Evolutionary conservation across 2,888 invertebrate species (phyloP).

Genomic region (Lissocephala sabroskyi): DNA sequence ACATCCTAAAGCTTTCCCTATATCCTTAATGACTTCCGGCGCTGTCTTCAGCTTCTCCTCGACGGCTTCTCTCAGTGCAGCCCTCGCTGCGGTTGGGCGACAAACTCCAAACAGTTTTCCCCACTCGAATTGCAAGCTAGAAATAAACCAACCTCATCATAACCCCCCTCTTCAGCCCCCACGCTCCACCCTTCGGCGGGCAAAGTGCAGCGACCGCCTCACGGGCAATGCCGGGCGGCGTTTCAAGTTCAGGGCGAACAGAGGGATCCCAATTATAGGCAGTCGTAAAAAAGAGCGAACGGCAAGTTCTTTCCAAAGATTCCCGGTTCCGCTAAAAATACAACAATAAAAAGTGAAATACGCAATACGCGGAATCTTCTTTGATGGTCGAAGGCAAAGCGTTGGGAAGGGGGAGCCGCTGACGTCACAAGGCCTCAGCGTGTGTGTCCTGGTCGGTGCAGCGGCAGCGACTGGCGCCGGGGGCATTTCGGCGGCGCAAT

Average conservation of each 20-base stretch:
- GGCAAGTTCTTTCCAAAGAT: slow-evolving; percentile 31
- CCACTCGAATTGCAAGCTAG: background rate
- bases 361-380: background rate
- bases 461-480: slow-evolving; percentile 7
- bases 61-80: background rate
- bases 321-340: slow-evolving; percentile 3
- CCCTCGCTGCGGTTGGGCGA: background rate
- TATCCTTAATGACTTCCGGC: too few species aligned
- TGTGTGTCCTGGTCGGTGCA: slow-evolving; percentile 30
- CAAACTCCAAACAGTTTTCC: slow-evolving; percentile 37
- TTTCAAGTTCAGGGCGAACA: slow-evolving; percentile 49
- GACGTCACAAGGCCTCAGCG: background rate
- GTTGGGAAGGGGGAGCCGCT: background rate
- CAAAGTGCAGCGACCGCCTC: background rate
- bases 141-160: slow-evolving; percentile 34
- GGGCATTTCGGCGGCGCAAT: slow-evolving; percentile 32
- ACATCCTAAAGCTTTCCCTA: too few species aligned
- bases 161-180: slow-evolving; percentile 36
- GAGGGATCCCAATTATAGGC: slow-evolving; percentile 45
- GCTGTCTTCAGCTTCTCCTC: slow-evolving; percentile 3
- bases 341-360: slow-evolving; percentile 13
- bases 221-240: slow-evolving; percentile 6
- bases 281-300: slow-evolving; percentile 37
- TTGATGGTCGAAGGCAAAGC: slow-evolving; percentile 4
- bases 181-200: background rate